Conservation (phyloP, 2,888 invertebrate species). For the Phalangium opilio region DNA sequence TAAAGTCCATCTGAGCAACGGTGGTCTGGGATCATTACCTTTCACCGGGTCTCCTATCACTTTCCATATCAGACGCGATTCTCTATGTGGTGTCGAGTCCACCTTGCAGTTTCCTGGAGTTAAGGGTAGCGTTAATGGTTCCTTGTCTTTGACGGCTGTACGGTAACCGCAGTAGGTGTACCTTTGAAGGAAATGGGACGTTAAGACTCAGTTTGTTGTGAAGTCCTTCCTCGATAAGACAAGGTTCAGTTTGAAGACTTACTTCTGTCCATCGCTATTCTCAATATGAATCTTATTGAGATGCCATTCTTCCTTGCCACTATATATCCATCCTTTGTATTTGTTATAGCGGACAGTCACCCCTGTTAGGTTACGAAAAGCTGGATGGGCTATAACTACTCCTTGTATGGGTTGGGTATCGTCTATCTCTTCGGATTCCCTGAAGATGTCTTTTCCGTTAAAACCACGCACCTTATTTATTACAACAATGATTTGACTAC, state of each 20-base stretch:
- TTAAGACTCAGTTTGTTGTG: too few relatives aligned
- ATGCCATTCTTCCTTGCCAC: slow-evolving; percentile 60
- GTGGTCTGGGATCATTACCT: slow-evolving; percentile 12
- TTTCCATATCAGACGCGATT: slow-evolving; percentile 17
- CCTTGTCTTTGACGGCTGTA: slow-evolving; percentile 8
- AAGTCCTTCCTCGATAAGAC: too few relatives aligned
- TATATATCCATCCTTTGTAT: slow-evolving; percentile 78
- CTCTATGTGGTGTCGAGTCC: slow-evolving; percentile 12
- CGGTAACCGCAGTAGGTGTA: slow-evolving; percentile 12
- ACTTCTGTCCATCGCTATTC: too few relatives aligned
- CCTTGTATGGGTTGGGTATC: slow-evolving; percentile 16
- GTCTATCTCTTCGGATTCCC: slow-evolving; percentile 15
- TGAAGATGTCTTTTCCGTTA: too few relatives aligned
- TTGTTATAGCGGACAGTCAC: slow-evolving; percentile 67
- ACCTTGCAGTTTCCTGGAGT: slow-evolving; percentile 13
- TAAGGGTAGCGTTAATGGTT: slow-evolving; percentile 10
- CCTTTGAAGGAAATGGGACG: too few relatives aligned
- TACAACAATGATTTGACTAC: too few relatives aligned
- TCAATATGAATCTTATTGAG: slow-evolving; percentile 50
- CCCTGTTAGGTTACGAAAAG: slow-evolving; percentile 48
- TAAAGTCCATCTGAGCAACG: slow-evolving; percentile 17
- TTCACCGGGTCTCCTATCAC: slow-evolving; percentile 16
- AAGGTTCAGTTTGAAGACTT: too few relatives aligned
- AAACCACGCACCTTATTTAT: too few relatives aligned
- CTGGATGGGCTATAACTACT: slow-evolving; percentile 72